Percentiles rank a stretch among this genome's conserved stretches.
These are phyloP conservation scores for Gasterosteus nipponicus DNA, from an alignment of 2,113 vertebrate genomes.

Conservation along the genomic window DNA sequence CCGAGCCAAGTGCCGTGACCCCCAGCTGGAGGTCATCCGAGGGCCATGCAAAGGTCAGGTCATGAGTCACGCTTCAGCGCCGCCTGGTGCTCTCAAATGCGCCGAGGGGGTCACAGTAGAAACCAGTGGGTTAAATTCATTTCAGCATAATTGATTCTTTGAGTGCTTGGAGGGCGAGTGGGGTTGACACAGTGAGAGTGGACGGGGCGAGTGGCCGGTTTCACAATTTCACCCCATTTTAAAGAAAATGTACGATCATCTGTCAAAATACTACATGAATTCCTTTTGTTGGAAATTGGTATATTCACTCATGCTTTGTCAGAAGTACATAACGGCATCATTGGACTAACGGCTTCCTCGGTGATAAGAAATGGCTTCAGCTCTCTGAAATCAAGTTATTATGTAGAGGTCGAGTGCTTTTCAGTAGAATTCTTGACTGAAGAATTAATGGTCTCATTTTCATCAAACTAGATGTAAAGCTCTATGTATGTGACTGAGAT, in stretches of 20 bases:
- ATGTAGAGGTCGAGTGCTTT: constrained; percentile 1
- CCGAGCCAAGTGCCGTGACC: constrained; percentile 95
- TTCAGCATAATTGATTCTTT: constrained; percentile 76
- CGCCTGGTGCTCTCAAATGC: constrained; percentile 48
- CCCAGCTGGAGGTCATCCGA: constrained; percentile 92
- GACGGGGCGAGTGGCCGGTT: constrained; percentile 9
- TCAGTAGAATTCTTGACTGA: constrained; percentile 49
- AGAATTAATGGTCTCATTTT: constrained; percentile 52
- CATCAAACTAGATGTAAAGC: constrained; percentile 35
- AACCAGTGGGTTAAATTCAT: constrained; percentile 73
- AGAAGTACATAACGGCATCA: neutral
- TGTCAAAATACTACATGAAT: constrained; percentile 13
- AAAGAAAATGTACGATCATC: constrained; percentile 5
- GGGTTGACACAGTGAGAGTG: constrained; percentile 52
- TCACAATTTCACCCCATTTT: constrained; percentile 41
- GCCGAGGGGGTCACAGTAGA: constrained; percentile 57
- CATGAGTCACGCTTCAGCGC: constrained; percentile 71
- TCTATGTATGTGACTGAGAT: constrained; percentile 41
- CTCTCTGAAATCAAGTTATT: constrained; percentile 12
- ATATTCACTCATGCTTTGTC: neutral
- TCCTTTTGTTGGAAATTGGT: neutral
- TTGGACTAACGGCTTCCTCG: neutral
- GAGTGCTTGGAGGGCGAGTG: constrained; percentile 55
- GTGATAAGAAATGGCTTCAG: constrained; percentile 3
- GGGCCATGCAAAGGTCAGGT: constrained; percentile 95